Percentiles rank a stretch among this genome's conserved stretches.
Conservation (phyloP, 2,797 vertebrate genomes). For the Silurus aristotelis region DNA sequence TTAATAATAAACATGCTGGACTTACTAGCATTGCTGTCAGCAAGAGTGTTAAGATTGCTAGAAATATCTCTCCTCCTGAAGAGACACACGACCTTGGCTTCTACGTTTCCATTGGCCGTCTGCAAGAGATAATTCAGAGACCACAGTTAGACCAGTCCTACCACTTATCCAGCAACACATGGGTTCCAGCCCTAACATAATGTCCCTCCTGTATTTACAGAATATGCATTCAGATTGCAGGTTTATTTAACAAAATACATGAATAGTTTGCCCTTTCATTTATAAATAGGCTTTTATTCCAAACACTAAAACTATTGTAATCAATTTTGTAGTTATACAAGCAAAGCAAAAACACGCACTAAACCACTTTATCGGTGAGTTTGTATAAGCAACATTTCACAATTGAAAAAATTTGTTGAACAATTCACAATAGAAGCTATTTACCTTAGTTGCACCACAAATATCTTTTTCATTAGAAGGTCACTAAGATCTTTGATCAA, state of each 20-base stretch:
- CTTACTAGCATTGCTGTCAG: conserved; percentile 93
- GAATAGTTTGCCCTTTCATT: neutral
- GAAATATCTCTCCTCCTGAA: conserved; percentile 93
- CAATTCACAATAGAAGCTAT: neutral
- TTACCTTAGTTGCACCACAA: neutral
- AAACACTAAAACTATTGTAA: neutral
- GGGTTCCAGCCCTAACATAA: neutral
- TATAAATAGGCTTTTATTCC: neutral
- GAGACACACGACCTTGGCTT: conserved; percentile 93
- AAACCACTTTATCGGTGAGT: neutral
- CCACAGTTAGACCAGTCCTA: neutral
- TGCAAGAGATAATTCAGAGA: conserved; percentile 56
- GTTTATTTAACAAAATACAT: neutral
- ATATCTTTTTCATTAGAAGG: neutral
- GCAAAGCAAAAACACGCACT: neutral
- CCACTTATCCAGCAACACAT: neutral
- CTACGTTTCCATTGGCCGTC: conserved; percentile 95
- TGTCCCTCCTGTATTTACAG: neutral
- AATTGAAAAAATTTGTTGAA: neutral
- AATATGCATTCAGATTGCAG: neutral
- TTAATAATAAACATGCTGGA: conserved; percentile 50
- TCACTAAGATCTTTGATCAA: neutral
- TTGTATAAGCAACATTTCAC: neutral
- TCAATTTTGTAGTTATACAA: neutral
- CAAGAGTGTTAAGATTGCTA: conserved; percentile 91